Conservation (phyloP, 2,113 vertebrate species). For the Boleophthalmus pectinirostris region DNA sequence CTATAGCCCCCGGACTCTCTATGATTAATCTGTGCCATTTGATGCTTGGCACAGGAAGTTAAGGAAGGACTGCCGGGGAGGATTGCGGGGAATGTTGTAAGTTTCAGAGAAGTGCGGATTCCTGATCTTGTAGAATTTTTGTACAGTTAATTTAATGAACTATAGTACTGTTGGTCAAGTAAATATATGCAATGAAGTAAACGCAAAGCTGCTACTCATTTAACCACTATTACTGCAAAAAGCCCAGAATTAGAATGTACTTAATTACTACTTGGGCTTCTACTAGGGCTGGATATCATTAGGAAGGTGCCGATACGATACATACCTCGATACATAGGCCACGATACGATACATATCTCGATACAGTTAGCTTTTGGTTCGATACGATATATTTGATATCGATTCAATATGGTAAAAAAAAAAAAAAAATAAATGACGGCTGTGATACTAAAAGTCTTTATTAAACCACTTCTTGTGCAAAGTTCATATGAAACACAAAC, state of each 20-base stretch:
- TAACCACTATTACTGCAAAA: not conserved
- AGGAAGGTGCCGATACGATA: too few relatives aligned
- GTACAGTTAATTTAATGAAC: conserved; percentile 59
- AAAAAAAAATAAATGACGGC: too few relatives aligned
- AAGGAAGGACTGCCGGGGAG: conserved; percentile 54
- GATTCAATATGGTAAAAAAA: too few relatives aligned
- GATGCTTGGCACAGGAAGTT: conserved; percentile 56
- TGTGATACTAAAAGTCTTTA: too few relatives aligned
- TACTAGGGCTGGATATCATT: too few relatives aligned
- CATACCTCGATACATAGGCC: too few relatives aligned
- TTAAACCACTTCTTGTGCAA: too few relatives aligned
- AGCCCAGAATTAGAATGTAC: not conserved
- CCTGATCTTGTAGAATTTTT: conserved; percentile 14
- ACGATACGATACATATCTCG: too few relatives aligned
- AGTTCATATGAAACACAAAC: too few relatives aligned
- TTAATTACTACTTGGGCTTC: too few relatives aligned
- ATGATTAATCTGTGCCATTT: conserved; percentile 66
- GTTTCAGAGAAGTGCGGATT: conserved; percentile 31
- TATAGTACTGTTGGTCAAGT: not conserved
- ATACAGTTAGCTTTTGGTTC: too few relatives aligned
- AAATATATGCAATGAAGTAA: not conserved
- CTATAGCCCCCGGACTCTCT: conserved; percentile 25
- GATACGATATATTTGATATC: too few relatives aligned
- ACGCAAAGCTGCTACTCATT: not conserved
- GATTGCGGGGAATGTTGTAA: conserved; percentile 67